phyloP scores from a whole-genome alignment of 2,888 invertebrate species.

The Lasioglossum pauxillum region DNA sequence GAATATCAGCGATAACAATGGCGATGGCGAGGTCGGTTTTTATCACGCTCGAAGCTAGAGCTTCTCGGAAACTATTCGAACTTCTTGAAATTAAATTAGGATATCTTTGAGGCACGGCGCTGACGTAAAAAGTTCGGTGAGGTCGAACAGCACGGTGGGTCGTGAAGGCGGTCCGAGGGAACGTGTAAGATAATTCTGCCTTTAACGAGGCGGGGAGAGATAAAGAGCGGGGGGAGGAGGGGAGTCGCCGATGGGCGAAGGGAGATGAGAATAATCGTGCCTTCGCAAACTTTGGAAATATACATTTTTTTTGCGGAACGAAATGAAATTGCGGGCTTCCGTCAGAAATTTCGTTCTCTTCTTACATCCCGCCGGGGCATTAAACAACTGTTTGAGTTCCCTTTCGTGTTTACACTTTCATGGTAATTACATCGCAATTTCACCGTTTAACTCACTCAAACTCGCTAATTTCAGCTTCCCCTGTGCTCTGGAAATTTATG shows the following conservation, averaged over 20 bases:
- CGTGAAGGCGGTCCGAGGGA: neutral
- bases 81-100: conserved; percentile 46
- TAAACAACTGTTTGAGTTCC: conserved; percentile 34
- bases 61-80: conserved; percentile 16
- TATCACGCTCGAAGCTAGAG: conserved; percentile 12
- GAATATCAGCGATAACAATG: conserved; percentile 30
- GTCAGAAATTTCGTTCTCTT: neutral
- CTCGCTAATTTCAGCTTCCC: neutral
- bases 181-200: conserved; percentile 28
- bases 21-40: neutral
- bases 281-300: conserved; percentile 23
- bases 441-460: conserved; percentile 11
- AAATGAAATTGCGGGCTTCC: conserved; percentile 1
- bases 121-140: conserved; percentile 29
- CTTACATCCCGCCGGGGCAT: neutral
- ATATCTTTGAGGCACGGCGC: conserved; percentile 38
- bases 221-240: neutral
- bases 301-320: neutral
- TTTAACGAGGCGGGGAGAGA: conserved; percentile 13
- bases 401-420: conserved; percentile 22
- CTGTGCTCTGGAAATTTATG: neutral
- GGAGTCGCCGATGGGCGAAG: neutral
- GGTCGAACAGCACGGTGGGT: neutral
- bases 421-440: conserved; percentile 34
- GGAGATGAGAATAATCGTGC: neutral